phyloP scores from a whole-genome alignment of 2,888 invertebrate genomes.

The Lepidocyrtinus sp. region DNA sequence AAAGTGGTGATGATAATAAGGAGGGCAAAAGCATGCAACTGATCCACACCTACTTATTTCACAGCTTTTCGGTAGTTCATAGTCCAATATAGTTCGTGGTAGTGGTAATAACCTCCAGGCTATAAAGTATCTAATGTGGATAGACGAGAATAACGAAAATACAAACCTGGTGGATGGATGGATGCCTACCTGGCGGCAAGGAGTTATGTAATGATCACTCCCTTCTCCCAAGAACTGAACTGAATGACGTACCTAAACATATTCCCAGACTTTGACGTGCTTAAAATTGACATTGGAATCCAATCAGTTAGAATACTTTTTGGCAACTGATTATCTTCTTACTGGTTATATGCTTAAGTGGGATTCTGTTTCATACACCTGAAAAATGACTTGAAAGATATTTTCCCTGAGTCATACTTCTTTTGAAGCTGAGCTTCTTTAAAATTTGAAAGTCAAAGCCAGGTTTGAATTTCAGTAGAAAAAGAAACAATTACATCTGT shows the following conservation, averaged over 20 bases:
- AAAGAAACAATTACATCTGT: too few relatives aligned
- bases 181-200: too few relatives aligned
- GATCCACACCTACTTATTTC: conserved; percentile 5
- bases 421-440: too few relatives aligned
- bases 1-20: conserved; percentile 1
- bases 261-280: background rate
- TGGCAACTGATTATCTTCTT: conserved; percentile 8
- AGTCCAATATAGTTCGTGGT: background rate
- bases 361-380: background rate
- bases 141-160: too few relatives aligned
- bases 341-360: background rate
- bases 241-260: background rate
- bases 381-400: conserved; percentile 14
- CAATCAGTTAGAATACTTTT: background rate
- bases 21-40: conserved; percentile 8
- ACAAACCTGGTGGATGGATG: too few relatives aligned
- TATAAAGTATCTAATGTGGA: too few relatives aligned
- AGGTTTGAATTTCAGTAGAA: too few relatives aligned
- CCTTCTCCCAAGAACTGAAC: too few relatives aligned
- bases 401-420: too few relatives aligned
- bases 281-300: conserved; percentile 10
- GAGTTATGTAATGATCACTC: background rate
- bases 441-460: too few relatives aligned
- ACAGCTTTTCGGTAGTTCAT: background rate
- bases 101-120: conserved; percentile 10